Conservation (phyloP, 2,888 invertebrate genomes). For the Philhelius pedissequus region DNA sequence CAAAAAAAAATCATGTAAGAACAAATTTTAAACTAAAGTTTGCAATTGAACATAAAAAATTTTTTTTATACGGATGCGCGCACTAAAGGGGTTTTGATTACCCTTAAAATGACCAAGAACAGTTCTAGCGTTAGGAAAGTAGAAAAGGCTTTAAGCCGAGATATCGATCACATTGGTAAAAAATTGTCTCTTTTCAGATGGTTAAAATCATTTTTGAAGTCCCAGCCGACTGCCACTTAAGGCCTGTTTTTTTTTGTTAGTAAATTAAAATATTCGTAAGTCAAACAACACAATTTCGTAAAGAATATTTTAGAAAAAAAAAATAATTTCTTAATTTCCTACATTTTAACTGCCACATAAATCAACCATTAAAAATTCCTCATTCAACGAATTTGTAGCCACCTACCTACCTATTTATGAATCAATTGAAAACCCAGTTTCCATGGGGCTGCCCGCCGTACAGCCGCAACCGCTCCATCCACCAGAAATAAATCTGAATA, state of each 20-base stretch:
- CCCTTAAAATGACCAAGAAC: too few species aligned
- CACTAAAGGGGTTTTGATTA: too few species aligned
- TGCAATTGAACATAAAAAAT: too few species aligned
- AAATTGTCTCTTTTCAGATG: too few species aligned
- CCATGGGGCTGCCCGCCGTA: too few species aligned
- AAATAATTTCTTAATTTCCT: background rate
- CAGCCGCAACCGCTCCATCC: background rate
- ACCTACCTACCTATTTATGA: conserved; percentile 18
- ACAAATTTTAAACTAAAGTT: too few species aligned
- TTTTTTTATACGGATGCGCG: too few species aligned
- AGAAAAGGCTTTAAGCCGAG: too few species aligned
- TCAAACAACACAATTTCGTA: background rate
- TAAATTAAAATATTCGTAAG: background rate
- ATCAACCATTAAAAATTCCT: background rate
- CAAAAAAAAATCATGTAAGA: too few species aligned
- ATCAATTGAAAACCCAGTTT: conserved; percentile 21
- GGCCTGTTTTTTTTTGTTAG: background rate
- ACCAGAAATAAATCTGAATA: conserved; percentile 37
- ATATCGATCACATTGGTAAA: too few species aligned
- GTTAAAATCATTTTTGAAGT: too few species aligned
- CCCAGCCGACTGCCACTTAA: background rate
- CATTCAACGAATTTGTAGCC: background rate
- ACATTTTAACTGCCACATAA: background rate
- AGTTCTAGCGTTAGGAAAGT: too few species aligned
- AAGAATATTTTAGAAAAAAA: background rate